A percentile compares a stretch with the other conserved stretches of the same genome.
phyloP scores from a whole-genome alignment of 2,113 vertebrate genomes.

The Pteropus alecto region DNA sequence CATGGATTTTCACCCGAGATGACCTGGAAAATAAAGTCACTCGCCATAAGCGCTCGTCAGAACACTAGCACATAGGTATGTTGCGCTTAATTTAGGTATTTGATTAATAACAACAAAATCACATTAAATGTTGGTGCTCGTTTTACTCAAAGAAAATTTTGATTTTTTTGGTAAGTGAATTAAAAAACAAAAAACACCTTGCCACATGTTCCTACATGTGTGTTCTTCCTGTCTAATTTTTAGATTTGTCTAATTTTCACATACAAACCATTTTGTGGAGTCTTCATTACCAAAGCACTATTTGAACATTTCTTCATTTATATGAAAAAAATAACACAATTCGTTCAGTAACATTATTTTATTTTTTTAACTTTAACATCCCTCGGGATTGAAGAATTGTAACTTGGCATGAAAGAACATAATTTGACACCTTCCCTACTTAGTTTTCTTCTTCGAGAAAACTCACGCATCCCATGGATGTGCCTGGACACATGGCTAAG shows the following conservation, averaged over 20 bases:
- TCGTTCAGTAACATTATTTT: background rate
- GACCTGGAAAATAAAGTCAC: background rate
- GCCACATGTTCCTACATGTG: background rate
- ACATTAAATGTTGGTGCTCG: background rate
- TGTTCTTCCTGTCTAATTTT: background rate
- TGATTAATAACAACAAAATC: background rate
- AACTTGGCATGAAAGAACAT: background rate
- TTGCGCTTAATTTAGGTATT: background rate
- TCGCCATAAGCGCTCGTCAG: background rate
- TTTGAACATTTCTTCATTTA: background rate
- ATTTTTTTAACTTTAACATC: background rate
- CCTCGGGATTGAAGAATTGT: background rate
- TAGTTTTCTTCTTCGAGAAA: conserved; percentile 16
- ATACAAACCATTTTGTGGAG: background rate
- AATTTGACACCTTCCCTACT: background rate
- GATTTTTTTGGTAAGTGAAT: background rate
- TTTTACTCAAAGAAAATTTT: background rate
- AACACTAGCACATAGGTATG: too few species aligned
- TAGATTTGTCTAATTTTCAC: background rate
- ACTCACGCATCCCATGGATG: background rate
- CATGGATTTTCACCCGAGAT: background rate
- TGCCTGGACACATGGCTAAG: background rate
- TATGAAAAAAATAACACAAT: background rate
- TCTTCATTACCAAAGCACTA: background rate
- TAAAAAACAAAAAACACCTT: background rate